These are phyloP conservation scores for Gallinago stenura DNA, from an alignment of 2,797 vertebrate species.

Conservation along the genomic window DNA sequence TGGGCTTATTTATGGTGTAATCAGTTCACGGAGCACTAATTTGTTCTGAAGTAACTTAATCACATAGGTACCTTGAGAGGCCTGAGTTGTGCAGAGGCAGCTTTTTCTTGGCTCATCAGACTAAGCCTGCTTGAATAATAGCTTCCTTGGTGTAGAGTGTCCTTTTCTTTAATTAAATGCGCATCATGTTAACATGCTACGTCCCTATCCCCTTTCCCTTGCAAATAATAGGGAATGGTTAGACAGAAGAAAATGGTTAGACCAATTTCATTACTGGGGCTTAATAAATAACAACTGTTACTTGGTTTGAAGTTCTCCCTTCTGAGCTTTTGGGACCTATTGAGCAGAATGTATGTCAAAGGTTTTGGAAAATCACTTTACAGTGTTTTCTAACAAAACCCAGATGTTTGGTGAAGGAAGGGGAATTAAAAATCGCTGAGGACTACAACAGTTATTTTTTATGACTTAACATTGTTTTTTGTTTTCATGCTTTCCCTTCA, in stretches of 20 bases:
- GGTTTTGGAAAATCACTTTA: conserved; percentile 41
- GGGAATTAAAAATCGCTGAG: conserved; percentile 48
- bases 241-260: not conserved
- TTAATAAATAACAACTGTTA: conserved; percentile 6
- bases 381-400: conserved; percentile 35
- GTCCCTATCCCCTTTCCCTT: not conserved
- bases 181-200: not conserved
- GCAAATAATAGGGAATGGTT: not conserved
- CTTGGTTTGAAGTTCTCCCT: not conserved
- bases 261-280: not conserved
- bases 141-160: not conserved
- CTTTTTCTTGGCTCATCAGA: conserved; percentile 8
- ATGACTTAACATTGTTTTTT: conserved; percentile 1
- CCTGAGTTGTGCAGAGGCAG: not conserved
- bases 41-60: conserved; percentile 54
- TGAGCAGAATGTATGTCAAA: conserved; percentile 19
- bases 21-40: conserved; percentile 30
- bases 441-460: conserved; percentile 30
- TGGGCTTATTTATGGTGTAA: conserved; percentile 40
- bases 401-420: conserved; percentile 38
- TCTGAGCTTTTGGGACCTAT: not conserved
- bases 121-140: not conserved
- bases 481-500: conserved; percentile 26
- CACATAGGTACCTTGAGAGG: not conserved
- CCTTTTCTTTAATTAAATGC: not conserved